Evolutionary conservation across 2,888 invertebrate species (phyloP), one percentile per base, ranked within the genome.

Genomic region (Cantharis rustica): DNA sequence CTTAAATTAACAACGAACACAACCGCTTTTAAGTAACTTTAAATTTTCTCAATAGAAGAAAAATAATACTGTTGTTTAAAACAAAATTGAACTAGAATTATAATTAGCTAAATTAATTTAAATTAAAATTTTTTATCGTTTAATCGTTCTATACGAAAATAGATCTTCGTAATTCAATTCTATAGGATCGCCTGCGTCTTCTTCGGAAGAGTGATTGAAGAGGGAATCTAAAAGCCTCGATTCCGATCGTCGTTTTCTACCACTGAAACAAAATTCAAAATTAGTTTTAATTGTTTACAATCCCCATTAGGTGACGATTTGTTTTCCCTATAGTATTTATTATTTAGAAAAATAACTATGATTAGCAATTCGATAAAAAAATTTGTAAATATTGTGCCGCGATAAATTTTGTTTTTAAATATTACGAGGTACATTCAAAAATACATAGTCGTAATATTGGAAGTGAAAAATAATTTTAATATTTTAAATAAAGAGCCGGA

Each of bases 221-320:
- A 84, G 79, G 4, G 79, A 70, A 61, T 84, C 82, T 31, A 83
- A 64, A 2, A 84, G 69, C 11, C 80, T 74, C 10, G 80, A 79
- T 66, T 84, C 79, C 5, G 87, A 86, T 74, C 88, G 83, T 75
- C 88, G 84, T 72, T 84, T 86, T 64, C 88, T 85, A 16, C 88
- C 88, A 81, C 88, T 88, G 82, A 10, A 81, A 83, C 31, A 16
- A 83, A 79, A 31, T 4, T 20, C 7, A 66, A 47, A n/a, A 47
- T 47, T 47, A 47, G 31, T n/a, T n/a, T 7, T n/a, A 5, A 47
- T 47, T 47, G n/a, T 47, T n/a, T 7, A n/a, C 13, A 7, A n/a
- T 47, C 9, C n/a, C 1, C n/a, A 47, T 47, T 47, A n/a, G 47
- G n/a, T 2, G n/a, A n/a, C 47, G 47, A 13, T 47, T 47, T 47